Base-by-base conservation (phyloP, 2,797 vertebrate species). In the Microctenopoma stevenorrisi region DNA sequence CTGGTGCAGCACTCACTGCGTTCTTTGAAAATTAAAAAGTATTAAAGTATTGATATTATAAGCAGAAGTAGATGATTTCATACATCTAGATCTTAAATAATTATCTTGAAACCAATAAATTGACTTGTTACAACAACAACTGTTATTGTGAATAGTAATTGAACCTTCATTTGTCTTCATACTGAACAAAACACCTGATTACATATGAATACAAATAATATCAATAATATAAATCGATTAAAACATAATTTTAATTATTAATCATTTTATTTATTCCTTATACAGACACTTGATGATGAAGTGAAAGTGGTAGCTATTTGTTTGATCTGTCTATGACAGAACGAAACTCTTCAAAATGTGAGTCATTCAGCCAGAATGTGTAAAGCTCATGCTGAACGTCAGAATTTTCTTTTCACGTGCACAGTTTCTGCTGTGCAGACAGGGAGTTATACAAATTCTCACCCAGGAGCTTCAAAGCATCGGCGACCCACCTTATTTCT, bases 301-400 rank as follows among this genome's bases (percentile, higher is more conserved):
- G 11, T 8, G 37, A 38, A 38, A 38, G 37, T 11, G 0, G 2
- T 12, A 38, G 37, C 37, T 10, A 7, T 5, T 9, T 35, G 44
- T 55, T 3, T 46, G 5, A 18, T 10, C 12, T 47, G 25, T 40
- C 48, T 4, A 9, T 4, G 25, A 42, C 13, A 28, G 15, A 30
- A 44, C 35, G 3, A 28, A 15, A 40, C 6, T 40, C 30, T 22
- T 43, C 2, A 16, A 28, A 11, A 18, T 48, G 43, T 53, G 44
- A 73, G 26, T 73, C 55, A 61, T 43, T 44, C 5, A 18, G 22
- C 2, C 6, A 50, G 33, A 64, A 64, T 73, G 43, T 47, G 13
- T 15, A 2, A 6, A 16, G 8, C 13, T 18, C 26, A 11, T 2
- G 11, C 22, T 46, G 4, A 11, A 5, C 46, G 3, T 43, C 7